phyloP scores from a whole-genome alignment of 2,797 vertebrate genomes.

The Takifugu rubripes region DNA sequence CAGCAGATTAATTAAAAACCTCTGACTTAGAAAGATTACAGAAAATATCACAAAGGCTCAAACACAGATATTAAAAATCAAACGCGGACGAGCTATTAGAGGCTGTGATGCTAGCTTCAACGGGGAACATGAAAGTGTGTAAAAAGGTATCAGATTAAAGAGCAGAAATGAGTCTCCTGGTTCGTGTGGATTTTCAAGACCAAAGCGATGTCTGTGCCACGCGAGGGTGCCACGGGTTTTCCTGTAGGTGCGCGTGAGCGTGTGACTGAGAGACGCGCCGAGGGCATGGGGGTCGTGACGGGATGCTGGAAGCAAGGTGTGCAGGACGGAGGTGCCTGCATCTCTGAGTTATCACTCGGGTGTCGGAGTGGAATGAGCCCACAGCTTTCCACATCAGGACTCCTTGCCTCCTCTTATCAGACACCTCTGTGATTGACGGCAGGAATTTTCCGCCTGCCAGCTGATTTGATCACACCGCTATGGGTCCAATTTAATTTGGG shows the following conservation, averaged over 20 bases:
- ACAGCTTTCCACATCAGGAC: conserved; percentile 68
- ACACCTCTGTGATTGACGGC: conserved; percentile 77
- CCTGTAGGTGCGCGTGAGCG: conserved; percentile 37
- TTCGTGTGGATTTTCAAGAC: conserved; percentile 21
- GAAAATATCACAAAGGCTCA: conserved; percentile 62
- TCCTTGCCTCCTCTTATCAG: conserved; percentile 76
- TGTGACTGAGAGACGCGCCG: conserved; percentile 55
- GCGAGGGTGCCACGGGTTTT: conserved; percentile 12
- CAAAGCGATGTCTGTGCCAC: conserved; percentile 18
- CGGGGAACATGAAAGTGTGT: conserved; percentile 28
- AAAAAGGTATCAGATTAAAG: conserved; percentile 52
- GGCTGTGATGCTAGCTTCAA: conserved; percentile 38
- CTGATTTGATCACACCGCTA: conserved; percentile 81
- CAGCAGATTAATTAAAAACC: conserved; percentile 70
- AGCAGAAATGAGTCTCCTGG: conserved; percentile 17
- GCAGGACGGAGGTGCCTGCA: conserved; percentile 62
- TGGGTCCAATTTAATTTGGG: conserved; percentile 83
- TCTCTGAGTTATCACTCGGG: conserved; percentile 75
- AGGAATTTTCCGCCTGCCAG: conserved; percentile 79
- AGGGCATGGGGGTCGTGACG: conserved; percentile 50
- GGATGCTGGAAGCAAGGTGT: conserved; percentile 60
- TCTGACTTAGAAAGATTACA: conserved; percentile 68
- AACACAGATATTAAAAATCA: conserved; percentile 62
- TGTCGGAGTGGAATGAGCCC: conserved; percentile 74
- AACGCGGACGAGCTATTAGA: conserved; percentile 40